Evolutionary conservation across 2,797 vertebrate species (phyloP), one percentile per base, ranked within the genome.

Genomic region (Sebastes jordani): DNA sequence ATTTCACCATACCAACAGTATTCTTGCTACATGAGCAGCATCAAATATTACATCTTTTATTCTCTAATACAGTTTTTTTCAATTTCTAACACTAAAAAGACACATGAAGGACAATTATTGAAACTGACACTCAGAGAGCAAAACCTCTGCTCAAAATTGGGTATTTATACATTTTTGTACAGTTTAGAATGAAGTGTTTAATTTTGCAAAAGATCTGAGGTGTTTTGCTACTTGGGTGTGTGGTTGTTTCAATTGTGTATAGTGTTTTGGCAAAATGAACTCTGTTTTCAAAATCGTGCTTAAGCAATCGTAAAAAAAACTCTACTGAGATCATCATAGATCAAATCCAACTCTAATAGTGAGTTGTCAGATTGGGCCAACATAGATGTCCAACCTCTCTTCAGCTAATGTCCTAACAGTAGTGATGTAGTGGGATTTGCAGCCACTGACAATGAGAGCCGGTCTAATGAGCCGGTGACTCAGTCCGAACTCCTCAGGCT

Each of bases 401-500:
- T 60, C 25, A 69, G 16, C 30, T 23, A 27, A 75, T 29, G 36
- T 20, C 9, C 11, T 32, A 29, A 10, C n/a, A 79, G 32, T 34
- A 74, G 18, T 29, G 38, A 11, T 59, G 46, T 42, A 11, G 10
- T 46, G 10, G 16, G 34, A 69, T 61, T 59, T 76, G 36, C 38
- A 60, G 52, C 22, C 20, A 1, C 36, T 61, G 46, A 71, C 38
- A 80, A 60, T 38, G 25, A 56, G 8, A 58, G 7, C 16, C 4
- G 2, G 52, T 58, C n/a, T 74, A 73, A 65, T 23, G 54, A 73
- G 23, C 14, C 34, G 54, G 67, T 78, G 68, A 60, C 38, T 77
- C 78, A 52, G 60, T 66, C 73, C 30, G 13, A 61, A 70, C 29
- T 46, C 27, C n/a, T 66, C 23, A 49, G 60, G 7, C 63, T 63